A percentile compares a stretch with the other conserved stretches of the same genome.
phyloP scores from a whole-genome alignment of 2,113 vertebrate species.

The Rissa tridactyla region DNA sequence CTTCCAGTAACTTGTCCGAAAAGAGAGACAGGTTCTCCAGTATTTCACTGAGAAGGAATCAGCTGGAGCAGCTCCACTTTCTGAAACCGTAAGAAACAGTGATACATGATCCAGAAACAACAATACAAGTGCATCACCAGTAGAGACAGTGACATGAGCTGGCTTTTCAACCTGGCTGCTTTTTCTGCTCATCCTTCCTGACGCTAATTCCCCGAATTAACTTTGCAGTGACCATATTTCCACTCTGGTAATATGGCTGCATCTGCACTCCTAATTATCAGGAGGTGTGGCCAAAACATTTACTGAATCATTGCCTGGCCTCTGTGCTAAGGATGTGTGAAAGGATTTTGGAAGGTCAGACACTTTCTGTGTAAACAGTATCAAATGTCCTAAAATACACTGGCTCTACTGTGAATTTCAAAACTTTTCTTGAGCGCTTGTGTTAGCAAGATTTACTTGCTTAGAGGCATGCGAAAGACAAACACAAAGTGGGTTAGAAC shows the following conservation, averaged over 20 bases:
- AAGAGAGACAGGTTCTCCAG: neutral
- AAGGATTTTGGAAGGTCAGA: conserved; percentile 44
- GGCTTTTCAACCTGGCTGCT: conserved; percentile 2
- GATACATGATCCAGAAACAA: neutral
- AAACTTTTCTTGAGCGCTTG: conserved; percentile 1
- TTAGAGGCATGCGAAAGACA: conserved; percentile 3
- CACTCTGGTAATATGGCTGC: conserved; percentile 5
- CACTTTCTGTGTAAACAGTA: neutral
- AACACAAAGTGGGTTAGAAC: conserved; percentile 1
- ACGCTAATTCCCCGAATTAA: conserved; percentile 4
- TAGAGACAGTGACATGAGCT: neutral
- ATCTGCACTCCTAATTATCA: conserved; percentile 11
- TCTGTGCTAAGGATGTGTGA: neutral
- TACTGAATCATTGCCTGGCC: neutral
- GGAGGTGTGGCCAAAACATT: conserved; percentile 22
- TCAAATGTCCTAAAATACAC: neutral
- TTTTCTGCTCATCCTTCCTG: neutral
- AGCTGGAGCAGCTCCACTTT: neutral
- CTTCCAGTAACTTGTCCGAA: neutral
- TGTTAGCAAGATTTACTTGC: conserved; percentile 11
- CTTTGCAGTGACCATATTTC: neutral
- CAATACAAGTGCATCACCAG: neutral
- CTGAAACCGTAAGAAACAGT: neutral
- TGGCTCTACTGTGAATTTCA: neutral
- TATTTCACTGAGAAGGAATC: neutral